Base-by-base conservation (phyloP, 2,113 vertebrate genomes). In the Oncorhynchus kisutch region DNA sequence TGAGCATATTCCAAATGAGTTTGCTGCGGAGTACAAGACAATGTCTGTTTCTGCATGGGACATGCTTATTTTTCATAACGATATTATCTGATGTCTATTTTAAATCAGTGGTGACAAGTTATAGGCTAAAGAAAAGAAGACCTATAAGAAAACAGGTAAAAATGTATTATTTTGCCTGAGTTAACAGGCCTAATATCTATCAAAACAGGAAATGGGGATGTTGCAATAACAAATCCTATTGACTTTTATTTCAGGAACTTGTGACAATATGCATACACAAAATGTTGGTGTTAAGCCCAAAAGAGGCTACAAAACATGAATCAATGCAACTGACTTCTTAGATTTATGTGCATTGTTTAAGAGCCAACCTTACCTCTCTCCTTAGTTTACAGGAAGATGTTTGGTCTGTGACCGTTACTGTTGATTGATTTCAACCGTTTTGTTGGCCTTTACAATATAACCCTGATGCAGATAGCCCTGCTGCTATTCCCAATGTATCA, bases 361-460 rank as follows among this genome's bases (percentile, higher is more conserved):
- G 51, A 54, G 51, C 6, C 18, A 62, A 62, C 59, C 24, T 62
- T 62, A 62, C 22, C 59, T 22, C 59, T 14, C 2, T 16, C 59
- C 13, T 11, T 62, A 24, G 7, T 16, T 13, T 13, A 9, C 59
- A n/a, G 18, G 59, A 22, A 22, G 59, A 62, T 62, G 59, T 24
- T 62, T 62, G 0, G 59, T 62, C 59, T 62, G n/a, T 54, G 25
- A 67, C 65, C 13, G 65, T 64, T 66, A 76, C 67, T 31, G 74
- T 76, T 77, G 65, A 78, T 76, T 73, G 73, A 65, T 75, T 78
- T 51, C 34, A 54, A 64, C 12, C 72, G 51, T 78, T 83, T 57
- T 45, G 51, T 80, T 45, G 59, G 70, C 64, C 76, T 80, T 45
- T 71, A 51, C 62, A 39, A 73, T 60, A 76, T 82, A 68, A 71